These are phyloP conservation scores for Ondatra zibethicus DNA, from an alignment of 2,113 vertebrate genomes.

Conservation along the genomic window DNA sequence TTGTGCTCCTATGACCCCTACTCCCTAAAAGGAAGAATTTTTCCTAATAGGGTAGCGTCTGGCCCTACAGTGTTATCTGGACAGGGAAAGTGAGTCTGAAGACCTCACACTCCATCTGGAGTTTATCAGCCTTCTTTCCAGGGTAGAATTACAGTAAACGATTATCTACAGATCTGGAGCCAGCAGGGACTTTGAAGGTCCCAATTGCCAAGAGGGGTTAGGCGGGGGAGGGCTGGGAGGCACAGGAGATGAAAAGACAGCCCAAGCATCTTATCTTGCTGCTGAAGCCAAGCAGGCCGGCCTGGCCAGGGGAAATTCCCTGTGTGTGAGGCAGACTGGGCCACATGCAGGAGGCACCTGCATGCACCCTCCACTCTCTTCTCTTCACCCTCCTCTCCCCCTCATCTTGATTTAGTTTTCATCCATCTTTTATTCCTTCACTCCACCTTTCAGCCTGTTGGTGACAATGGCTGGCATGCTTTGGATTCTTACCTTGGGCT, in stretches of 20 bases:
- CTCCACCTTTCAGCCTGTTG: not conserved
- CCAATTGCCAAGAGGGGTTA: slow-evolving; percentile 87
- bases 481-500: not conserved
- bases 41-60: not conserved
- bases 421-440: not conserved
- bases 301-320: slow-evolving; percentile 78
- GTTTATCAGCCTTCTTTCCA: slow-evolving; percentile 94
- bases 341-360: not conserved
- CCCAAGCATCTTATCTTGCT: slow-evolving; percentile 89
- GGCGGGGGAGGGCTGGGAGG: slow-evolving; percentile 84
- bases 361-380: not conserved
- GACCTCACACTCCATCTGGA: slow-evolving; percentile 93
- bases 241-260: slow-evolving; percentile 89
- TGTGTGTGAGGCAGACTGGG: not conserved
- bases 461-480: accelerated
- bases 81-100: slow-evolving; percentile 90
- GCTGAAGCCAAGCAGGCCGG: slow-evolving; percentile 89
- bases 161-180: slow-evolving; percentile 95
- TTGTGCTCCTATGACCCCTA: not conserved
- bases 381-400: not conserved
- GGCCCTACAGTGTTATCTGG: slow-evolving; percentile 82
- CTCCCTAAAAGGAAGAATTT: not conserved
- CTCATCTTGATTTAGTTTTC: not conserved
- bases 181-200: slow-evolving; percentile 92
- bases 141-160: slow-evolving; percentile 93